A percentile compares a stretch with the other conserved stretches of the same genome.
These are phyloP conservation scores for Argyresthia goedartella DNA, from an alignment of 2,888 invertebrate genomes.

Conservation along the genomic window DNA sequence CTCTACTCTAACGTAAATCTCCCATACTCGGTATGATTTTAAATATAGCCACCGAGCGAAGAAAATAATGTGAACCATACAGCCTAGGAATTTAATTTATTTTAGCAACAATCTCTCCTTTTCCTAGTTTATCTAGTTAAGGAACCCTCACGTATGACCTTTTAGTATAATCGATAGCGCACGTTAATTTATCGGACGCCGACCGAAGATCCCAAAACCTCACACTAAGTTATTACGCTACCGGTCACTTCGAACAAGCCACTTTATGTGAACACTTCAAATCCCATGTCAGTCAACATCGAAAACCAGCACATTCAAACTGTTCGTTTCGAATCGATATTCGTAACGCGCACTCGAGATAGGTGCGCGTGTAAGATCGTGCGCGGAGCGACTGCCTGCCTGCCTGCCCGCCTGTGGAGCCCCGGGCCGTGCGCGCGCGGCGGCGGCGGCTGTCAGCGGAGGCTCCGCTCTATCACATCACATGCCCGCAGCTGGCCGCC, in stretches of 20 bases:
- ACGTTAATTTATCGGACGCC: constrained; percentile 25
- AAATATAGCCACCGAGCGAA: too few relatives aligned
- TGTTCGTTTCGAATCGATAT: constrained; percentile 29
- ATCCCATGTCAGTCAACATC: constrained; percentile 23
- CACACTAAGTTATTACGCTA: constrained; percentile 12
- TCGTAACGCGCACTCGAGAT: constrained; percentile 25
- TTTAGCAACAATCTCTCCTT: too few relatives aligned
- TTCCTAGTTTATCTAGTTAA: too few relatives aligned
- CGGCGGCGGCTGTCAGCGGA: background rate
- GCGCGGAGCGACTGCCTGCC: constrained; percentile 41
- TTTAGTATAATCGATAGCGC: constrained; percentile 7
- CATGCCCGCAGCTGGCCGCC: constrained; percentile 33
- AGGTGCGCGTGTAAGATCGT: constrained; percentile 58
- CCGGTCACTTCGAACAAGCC: background rate
- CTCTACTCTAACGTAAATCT: background rate
- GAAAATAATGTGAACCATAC: too few relatives aligned
- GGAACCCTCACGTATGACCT: constrained; percentile 2
- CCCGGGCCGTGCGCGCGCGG: background rate
- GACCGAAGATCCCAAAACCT: constrained; percentile 28
- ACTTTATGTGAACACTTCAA: constrained; percentile 26
- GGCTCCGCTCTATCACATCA: background rate
- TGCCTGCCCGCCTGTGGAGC: constrained; percentile 5
- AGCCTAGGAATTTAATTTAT: too few relatives aligned
- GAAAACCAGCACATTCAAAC: constrained; percentile 24
- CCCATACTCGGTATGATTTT: background rate